Percentiles rank a stretch among this genome's conserved stretches.
Conservation (phyloP, 2,113 vertebrate genomes). For the Brienomyrus longianalis region DNA sequence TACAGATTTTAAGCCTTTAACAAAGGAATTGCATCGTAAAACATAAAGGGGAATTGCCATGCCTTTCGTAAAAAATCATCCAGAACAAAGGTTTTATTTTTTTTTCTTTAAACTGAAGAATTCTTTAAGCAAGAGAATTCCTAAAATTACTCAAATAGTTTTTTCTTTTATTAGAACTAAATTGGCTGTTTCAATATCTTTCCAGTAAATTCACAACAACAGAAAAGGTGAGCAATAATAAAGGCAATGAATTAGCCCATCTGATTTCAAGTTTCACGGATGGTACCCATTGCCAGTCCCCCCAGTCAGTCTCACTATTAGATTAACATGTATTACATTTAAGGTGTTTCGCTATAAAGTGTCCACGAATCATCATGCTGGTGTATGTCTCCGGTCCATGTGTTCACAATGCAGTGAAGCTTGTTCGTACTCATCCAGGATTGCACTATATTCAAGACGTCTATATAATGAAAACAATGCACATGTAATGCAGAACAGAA, state of each 20-base stretch:
- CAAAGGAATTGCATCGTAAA: constrained; percentile 57
- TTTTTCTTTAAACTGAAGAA: constrained; percentile 32
- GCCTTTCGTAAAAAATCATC: constrained; percentile 65
- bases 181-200: constrained; percentile 32
- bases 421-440: constrained; percentile 79
- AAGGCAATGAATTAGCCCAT: constrained; percentile 22
- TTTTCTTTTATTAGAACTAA: constrained; percentile 24
- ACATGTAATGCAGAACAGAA: constrained; percentile 64
- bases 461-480: constrained; percentile 86
- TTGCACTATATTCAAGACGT: constrained; percentile 83
- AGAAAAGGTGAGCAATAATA: constrained; percentile 27
- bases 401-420: constrained; percentile 73
- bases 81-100: constrained; percentile 47
- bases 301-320: constrained; percentile 46
- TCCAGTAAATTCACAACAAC: constrained; percentile 35
- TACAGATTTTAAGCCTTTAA: constrained; percentile 71
- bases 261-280: constrained; percentile 41
- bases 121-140: neutral
- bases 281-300: constrained; percentile 58
- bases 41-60: constrained; percentile 61
- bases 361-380: constrained; percentile 79
- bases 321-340: constrained; percentile 46
- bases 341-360: constrained; percentile 47
- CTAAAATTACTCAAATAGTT: constrained; percentile 20
- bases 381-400: constrained; percentile 69